Evolutionary conservation across 2,797 vertebrate species (phyloP).

Genomic region (Mus minutoides): DNA sequence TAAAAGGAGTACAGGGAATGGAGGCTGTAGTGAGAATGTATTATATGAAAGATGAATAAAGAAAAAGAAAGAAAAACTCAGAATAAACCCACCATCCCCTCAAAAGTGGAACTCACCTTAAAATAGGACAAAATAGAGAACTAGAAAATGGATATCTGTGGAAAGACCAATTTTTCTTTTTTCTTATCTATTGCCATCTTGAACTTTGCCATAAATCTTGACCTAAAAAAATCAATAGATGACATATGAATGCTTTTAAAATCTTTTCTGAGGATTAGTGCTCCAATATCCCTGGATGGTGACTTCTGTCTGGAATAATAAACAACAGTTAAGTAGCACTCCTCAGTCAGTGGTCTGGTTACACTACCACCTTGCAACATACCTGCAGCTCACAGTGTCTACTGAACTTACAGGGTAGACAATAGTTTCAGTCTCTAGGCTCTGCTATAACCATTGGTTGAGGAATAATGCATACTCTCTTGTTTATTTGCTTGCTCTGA

Average conservation of each 20-base stretch:
- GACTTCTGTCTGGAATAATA: constrained; percentile 61
- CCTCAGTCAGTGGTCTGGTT: constrained; percentile 65
- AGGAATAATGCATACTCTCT: constrained; percentile 88
- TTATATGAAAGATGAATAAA: background rate
- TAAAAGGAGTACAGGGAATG: background rate
- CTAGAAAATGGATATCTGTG: constrained; percentile 19
- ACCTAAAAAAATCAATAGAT: constrained; percentile 31
- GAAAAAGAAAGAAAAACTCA: background rate
- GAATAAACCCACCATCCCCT: background rate
- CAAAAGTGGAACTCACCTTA: background rate
- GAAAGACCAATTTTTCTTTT: constrained; percentile 9
- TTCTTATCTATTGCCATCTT: constrained; percentile 52
- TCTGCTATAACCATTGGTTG: constrained; percentile 82
- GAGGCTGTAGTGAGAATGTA: background rate
- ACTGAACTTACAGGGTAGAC: constrained; percentile 71
- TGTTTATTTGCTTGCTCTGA: constrained; percentile 94
- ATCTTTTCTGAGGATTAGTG: constrained; percentile 39
- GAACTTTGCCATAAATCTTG: constrained; percentile 49
- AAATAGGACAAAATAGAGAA: background rate
- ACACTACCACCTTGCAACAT: constrained; percentile 59
- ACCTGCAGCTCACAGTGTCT: constrained; percentile 80
- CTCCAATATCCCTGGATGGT: constrained; percentile 9
- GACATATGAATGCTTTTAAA: constrained; percentile 62
- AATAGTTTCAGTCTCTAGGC: constrained; percentile 66
- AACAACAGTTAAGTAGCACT: constrained; percentile 76